Conservation (phyloP, 2,888 invertebrate genomes). For the Leucania comma region DNA sequence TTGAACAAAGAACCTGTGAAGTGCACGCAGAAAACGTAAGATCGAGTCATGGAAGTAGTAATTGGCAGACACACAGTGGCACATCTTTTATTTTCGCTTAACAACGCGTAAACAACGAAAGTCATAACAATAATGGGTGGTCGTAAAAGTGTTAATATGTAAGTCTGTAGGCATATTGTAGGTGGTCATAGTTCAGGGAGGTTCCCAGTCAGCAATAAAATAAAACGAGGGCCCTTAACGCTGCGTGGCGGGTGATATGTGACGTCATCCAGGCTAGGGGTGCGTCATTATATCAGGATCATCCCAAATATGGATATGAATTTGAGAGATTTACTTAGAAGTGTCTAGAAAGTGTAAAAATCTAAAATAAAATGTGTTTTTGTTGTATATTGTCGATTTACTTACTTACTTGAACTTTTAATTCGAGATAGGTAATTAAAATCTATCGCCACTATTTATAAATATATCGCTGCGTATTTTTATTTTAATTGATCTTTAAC, state of each 20-base stretch:
- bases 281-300: constrained; percentile 64
- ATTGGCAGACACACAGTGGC: background rate
- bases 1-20: constrained; percentile 4
- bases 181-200: constrained; percentile 54
- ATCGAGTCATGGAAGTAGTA: constrained; percentile 10
- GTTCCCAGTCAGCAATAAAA: constrained; percentile 75
- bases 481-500: too few relatives aligned
- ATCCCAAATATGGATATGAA: constrained; percentile 27
- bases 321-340: constrained; percentile 16
- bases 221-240: constrained; percentile 74
- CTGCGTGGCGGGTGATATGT: constrained; percentile 64
- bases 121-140: constrained; percentile 62
- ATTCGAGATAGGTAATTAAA: too few relatives aligned
- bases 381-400: too few relatives aligned
- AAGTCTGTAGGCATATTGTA: constrained; percentile 55
- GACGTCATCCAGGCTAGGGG: constrained; percentile 73
- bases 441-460: too few relatives aligned
- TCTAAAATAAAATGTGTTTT: background rate
- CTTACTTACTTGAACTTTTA: too few relatives aligned
- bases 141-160: constrained; percentile 63
- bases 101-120: constrained; percentile 60
- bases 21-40: background rate
- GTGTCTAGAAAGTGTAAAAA: background rate
- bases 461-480: too few relatives aligned
- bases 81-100: constrained; percentile 40